Conservation (phyloP, 2,797 vertebrate species). For the Tragelaphus oryx region DNA sequence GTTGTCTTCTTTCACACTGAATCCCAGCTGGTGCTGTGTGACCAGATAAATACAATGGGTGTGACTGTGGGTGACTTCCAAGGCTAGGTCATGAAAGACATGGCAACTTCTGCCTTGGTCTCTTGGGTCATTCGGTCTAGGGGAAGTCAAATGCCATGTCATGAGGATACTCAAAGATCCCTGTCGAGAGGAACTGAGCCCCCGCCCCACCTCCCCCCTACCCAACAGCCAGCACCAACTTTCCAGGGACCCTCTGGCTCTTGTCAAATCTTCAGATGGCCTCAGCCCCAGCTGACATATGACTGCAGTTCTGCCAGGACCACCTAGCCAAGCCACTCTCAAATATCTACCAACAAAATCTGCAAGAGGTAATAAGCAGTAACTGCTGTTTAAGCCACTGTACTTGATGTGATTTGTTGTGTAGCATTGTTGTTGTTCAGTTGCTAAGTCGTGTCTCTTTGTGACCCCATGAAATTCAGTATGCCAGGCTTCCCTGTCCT, state of each 20-base stretch:
- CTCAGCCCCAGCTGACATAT: not conserved
- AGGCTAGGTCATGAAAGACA: not conserved
- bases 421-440: not conserved
- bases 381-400: not conserved
- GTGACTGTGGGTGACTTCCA: not conserved
- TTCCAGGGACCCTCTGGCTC: not conserved
- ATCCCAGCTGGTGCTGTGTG: not conserved
- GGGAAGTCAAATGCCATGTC: not conserved
- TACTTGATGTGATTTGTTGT: not conserved
- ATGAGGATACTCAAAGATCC: not conserved
- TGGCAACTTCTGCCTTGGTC: not conserved
- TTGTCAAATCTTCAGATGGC: not conserved
- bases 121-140: not conserved
- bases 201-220: fast-evolving
- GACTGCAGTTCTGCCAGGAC: not conserved
- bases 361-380: not conserved
- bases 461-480: not conserved
- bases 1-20: not conserved
- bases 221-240: not conserved
- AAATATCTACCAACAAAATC: not conserved
- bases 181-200: not conserved
- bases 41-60: not conserved
- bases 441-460: not conserved
- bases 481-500: not conserved
- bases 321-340: not conserved